Evolutionary conservation across 2,113 vertebrate species (phyloP), one percentile per base, ranked within the genome.

Genomic region (Pristiophorus japonicus): DNA sequence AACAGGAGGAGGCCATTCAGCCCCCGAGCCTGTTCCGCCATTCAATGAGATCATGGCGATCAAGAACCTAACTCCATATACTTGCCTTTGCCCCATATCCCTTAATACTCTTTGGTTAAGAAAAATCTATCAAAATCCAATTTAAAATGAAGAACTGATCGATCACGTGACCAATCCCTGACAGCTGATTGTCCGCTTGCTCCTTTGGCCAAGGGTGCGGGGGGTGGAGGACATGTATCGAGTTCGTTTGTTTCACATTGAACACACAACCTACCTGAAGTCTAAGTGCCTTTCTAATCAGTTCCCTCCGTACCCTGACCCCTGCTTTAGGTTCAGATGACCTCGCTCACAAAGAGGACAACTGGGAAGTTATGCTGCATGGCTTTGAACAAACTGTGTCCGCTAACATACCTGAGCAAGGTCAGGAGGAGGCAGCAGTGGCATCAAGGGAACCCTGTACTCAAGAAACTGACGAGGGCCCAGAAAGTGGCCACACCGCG

Each of bases 401-500:
- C n/a, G 24, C 18, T 14, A n/a, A 42, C 10, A 1, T 4, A 18
- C 5, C 0, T 6, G 59, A 38, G 12, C 62, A 27, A 59, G n/a
- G 65, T 42, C 30, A 4, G 34, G 59, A 14, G 92, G 92, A 67
- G 5, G 10, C 1, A 4, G 1, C 73, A 24, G 20, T 67, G 47
- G 8, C 90, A 38, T 38, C 62, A 1, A 0, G 59, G 59, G 22
- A 16, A 67, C 4, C 59, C 30, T 81, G 88, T 95, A 5, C 96
- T 96, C 94, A 96, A 96, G 22, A 96, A 34, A 38, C 91, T n/a
- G 65, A 93, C 30, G 67, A 88, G 96, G 24, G 90, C 65, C 12
- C 75, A 90, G 38, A 95, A 96, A n/a, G 95, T 95, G 73, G 96
- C 95, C 87, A n/a, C 96, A 95, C 96, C 96, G 34, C 96, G 96